These are phyloP conservation scores for Galbula dea DNA, from an alignment of 2,113 vertebrate genomes.

Conservation along the genomic window DNA sequence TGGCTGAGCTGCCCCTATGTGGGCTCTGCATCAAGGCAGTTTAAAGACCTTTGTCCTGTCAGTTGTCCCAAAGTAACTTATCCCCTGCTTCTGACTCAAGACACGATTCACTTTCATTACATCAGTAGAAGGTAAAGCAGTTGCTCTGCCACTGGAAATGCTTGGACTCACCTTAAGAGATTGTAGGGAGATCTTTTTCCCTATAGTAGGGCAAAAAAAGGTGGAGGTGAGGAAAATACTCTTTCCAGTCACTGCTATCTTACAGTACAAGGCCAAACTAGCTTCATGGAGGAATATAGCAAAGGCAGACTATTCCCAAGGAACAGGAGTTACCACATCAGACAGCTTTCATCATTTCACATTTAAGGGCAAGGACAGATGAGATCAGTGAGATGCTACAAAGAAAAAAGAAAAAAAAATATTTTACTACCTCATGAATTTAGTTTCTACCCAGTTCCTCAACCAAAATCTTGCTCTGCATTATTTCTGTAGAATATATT, in stretches of 20 bases:
- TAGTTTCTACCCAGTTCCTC: background rate
- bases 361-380: slow-evolving; percentile 2
- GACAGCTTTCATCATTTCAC: slow-evolving; percentile 38
- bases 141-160: background rate
- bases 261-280: background rate
- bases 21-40: background rate
- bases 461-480: background rate
- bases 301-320: slow-evolving; percentile 33
- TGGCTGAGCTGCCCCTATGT: background rate
- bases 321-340: slow-evolving; percentile 16
- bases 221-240: background rate
- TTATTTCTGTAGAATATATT: background rate
- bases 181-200: background rate
- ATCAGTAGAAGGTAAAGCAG: background rate
- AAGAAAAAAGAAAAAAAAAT: background rate
- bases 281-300: background rate
- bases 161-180: background rate
- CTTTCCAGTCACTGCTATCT: background rate
- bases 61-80: background rate
- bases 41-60: background rate
- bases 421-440: background rate
- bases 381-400: background rate
- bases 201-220: no score
- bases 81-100: background rate
- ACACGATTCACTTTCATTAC: background rate